Conservation (phyloP, 2,888 invertebrate species). For the Caenorhabditis angaria region DNA sequence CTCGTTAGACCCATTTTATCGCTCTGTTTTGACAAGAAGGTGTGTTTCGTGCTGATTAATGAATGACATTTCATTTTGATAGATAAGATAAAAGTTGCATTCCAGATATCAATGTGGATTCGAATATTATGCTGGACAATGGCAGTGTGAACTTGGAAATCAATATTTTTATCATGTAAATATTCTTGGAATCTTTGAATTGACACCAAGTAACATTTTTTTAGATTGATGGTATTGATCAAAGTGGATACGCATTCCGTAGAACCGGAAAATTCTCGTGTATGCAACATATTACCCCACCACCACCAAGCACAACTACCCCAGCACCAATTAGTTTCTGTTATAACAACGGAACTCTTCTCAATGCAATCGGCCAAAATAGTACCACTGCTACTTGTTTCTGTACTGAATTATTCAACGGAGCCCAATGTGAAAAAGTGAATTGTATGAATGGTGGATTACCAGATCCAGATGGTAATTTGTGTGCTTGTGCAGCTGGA, state of each 20-base stretch:
- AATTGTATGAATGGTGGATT: conserved; percentile 64
- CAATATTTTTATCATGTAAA: conserved; percentile 43
- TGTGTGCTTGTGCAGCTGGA: conserved; percentile 51
- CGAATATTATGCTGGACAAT: conserved; percentile 61
- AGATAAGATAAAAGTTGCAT: conserved; percentile 7
- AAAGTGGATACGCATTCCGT: conserved; percentile 54
- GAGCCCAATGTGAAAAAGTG: conserved; percentile 51
- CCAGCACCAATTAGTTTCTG: conserved; percentile 32
- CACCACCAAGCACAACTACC: conserved; percentile 40
- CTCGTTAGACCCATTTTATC: conserved; percentile 37
- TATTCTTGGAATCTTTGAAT: too few species aligned
- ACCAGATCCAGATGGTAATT: conserved; percentile 37
- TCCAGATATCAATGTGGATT: conserved; percentile 52
- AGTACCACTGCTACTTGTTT: conserved; percentile 43
- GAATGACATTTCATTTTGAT: background rate
- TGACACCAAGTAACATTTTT: background rate
- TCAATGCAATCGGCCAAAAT: conserved; percentile 26
- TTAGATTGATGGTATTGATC: conserved; percentile 60
- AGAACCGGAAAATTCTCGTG: conserved; percentile 54
- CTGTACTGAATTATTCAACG: conserved; percentile 57
- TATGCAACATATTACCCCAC: conserved; percentile 35
- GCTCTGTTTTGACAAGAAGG: conserved; percentile 45
- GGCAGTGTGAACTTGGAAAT: conserved; percentile 44
- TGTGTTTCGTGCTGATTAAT: conserved; percentile 8
- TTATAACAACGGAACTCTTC: conserved; percentile 45